Conservation (phyloP, 2,797 vertebrate genomes). For the Aphelocoma californica region DNA sequence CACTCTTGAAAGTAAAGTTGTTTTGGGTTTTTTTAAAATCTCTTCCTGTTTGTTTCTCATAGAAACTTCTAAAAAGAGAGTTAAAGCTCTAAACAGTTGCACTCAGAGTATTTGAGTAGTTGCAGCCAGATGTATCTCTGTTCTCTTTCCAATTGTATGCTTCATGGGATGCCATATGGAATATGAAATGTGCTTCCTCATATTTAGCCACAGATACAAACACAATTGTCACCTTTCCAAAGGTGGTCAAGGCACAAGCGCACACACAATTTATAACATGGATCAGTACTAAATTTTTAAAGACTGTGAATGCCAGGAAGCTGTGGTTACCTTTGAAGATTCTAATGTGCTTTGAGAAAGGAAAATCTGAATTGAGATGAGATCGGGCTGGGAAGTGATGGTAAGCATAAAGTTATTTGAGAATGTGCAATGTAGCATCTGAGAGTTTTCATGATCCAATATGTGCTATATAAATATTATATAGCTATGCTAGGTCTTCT, state of each 20-base stretch:
- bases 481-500: not conserved
- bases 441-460: not conserved
- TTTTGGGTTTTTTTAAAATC: not conserved
- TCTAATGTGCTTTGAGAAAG: not conserved
- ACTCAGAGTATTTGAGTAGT: not conserved
- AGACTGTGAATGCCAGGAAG: not conserved
- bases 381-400: not conserved
- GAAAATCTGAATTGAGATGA: not conserved
- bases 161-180: not conserved
- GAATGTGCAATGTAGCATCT: not conserved
- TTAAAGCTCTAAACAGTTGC: not conserved
- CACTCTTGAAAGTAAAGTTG: not conserved
- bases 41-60: not conserved
- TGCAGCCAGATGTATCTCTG: not conserved
- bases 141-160: not conserved
- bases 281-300: not conserved
- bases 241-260: not conserved
- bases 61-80: not conserved
- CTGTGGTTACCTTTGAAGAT: conserved; percentile 46
- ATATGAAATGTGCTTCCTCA: not conserved
- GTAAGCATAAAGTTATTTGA: not conserved
- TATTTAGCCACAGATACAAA: not conserved
- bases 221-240: not conserved
- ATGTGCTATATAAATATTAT: not conserved
- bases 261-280: not conserved